A percentile compares a stretch with the other conserved stretches of the same genome.
Conservation (phyloP, 2,888 invertebrate species). For the Drosophila limbata region DNA sequence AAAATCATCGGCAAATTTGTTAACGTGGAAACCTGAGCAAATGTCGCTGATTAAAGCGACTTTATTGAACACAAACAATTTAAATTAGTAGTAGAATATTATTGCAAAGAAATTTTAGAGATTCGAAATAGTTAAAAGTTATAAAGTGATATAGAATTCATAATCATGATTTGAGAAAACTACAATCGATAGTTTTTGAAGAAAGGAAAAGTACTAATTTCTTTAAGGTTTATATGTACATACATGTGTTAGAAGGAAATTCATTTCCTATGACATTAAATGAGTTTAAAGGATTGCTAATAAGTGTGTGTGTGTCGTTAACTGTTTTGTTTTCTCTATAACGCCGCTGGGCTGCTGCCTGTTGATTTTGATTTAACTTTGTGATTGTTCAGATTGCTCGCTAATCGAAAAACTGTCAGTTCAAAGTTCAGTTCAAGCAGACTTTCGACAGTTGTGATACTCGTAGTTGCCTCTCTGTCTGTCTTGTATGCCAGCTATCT, state of each 20-base stretch:
- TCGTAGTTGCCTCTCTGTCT: neutral
- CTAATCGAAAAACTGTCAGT: slow-evolving; percentile 25
- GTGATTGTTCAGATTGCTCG: slow-evolving; percentile 17
- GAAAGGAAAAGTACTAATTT: too few species aligned
- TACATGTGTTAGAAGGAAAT: too few species aligned
- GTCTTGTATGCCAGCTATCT: neutral
- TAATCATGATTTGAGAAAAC: too few species aligned
- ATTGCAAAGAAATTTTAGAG: neutral
- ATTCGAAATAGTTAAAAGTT: neutral
- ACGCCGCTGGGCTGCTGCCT: neutral
- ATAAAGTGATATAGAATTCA: neutral
- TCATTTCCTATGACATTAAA: neutral
- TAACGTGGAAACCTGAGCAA: neutral
- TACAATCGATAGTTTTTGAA: too few species aligned
- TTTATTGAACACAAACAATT: neutral
- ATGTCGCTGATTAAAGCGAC: slow-evolving; percentile 4
- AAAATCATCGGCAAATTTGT: slow-evolving; percentile 12
- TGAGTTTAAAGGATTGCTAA: slow-evolving; percentile 1
- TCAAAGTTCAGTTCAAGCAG: slow-evolving; percentile 4
- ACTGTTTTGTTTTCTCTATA: slow-evolving; percentile 2
- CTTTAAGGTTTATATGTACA: too few species aligned
- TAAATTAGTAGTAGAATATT: neutral
- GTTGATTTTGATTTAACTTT: slow-evolving; percentile 13
- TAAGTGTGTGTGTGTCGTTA: slow-evolving; percentile 10
- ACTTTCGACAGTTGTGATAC: neutral